These are phyloP conservation scores for Otus sunia DNA, from an alignment of 2,113 vertebrate genomes.

Conservation along the genomic window DNA sequence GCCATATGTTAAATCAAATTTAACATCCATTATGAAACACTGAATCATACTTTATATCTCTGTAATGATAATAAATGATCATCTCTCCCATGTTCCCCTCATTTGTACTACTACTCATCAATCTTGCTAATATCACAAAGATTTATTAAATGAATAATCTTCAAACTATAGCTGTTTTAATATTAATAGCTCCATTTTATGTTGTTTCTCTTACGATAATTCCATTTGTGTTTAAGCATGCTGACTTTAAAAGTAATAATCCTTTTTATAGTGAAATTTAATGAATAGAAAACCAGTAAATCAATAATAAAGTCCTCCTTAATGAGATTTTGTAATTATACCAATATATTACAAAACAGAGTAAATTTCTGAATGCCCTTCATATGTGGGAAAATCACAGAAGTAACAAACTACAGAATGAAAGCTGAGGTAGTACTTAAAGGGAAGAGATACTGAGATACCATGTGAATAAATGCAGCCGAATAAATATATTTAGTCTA, in stretches of 20 bases:
- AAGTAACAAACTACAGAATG: conserved; percentile 29
- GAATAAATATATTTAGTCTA: neutral
- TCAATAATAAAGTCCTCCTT: conserved; percentile 72
- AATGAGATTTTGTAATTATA: conserved; percentile 72
- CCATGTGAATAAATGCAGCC: neutral
- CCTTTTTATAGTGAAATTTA: conserved; percentile 69
- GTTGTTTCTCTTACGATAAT: conserved; percentile 67
- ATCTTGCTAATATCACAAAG: conserved; percentile 77
- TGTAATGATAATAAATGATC: conserved; percentile 82
- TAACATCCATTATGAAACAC: conserved; percentile 80
- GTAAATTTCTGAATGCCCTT: conserved; percentile 53
- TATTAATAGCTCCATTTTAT: conserved; percentile 78
- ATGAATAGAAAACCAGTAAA: conserved; percentile 75
- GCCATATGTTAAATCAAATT: conserved; percentile 83
- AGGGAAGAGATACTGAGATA: neutral
- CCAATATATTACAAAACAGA: conserved; percentile 56
- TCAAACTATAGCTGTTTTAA: conserved; percentile 73
- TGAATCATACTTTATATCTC: conserved; percentile 80
- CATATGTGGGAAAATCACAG: neutral
- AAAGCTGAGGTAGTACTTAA: conserved; percentile 18
- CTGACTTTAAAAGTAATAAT: conserved; percentile 74
- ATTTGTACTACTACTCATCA: conserved; percentile 77
- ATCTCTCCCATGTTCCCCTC: conserved; percentile 70
- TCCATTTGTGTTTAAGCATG: conserved; percentile 66
- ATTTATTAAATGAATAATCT: conserved; percentile 79